Base-by-base conservation (phyloP, 2,797 vertebrate genomes). In the Valencia hispanica region DNA sequence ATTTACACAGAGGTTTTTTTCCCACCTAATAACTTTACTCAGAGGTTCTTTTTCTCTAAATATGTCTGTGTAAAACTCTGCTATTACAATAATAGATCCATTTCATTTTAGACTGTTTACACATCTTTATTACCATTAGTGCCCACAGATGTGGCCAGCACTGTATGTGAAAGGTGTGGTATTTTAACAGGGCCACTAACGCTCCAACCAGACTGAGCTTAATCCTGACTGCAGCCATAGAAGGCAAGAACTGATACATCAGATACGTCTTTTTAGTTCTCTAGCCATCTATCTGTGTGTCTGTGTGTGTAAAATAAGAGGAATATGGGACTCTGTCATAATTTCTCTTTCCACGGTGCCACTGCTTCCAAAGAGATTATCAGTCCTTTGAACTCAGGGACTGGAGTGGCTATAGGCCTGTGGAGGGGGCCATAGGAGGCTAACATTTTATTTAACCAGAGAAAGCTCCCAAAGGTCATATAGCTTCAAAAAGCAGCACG, bases 171-270 rank as follows among this genome's bases (percentile, higher is more conserved):
- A 7, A 71, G 74, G 4, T 36, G 68, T 8, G 63, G 20, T 48
- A 43, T 39, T 70, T 18, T 51, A n/a, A 2, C 7, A 32, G 66
- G 27, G 36, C 12, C 70, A 66, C 82, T 20, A 74, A 59, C 80
- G 72, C 73, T 5, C 10, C 77, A 25, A 78, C 27, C 74, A 72
- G 53, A 50, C 71, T 17, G 72, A 80, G 79, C 32, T 0, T 80
- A 80, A 89, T 82, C 71, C 57, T 63, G 79, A 34, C 32, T 75
- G 61, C 45, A 73, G 75, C 51, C 22, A 48, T 70, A 73, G 77
- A 78, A 79, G 79, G 59, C 57, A 61, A 32, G n/a, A 76, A 41
- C 59, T 39, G 83, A 91, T 90, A 86, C 74, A 66, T n/a, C 12
- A 73, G 39, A 82, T 74, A 50, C 12, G 75, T 83, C 45, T 75